These are phyloP conservation scores for Yponomeuta evonymella DNA, from an alignment of 2,888 invertebrate species.

Conservation along the genomic window DNA sequence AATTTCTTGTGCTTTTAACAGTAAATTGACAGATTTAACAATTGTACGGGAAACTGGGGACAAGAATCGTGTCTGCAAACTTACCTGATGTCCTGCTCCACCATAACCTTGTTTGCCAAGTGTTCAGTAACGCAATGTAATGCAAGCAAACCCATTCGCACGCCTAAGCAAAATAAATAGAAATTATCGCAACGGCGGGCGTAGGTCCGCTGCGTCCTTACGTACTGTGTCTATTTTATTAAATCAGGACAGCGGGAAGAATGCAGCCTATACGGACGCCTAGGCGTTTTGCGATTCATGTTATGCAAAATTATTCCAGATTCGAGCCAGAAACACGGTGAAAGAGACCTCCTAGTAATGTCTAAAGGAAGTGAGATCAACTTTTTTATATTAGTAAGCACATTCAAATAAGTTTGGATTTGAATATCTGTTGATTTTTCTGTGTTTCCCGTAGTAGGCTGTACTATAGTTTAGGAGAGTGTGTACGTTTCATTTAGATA, in stretches of 20 bases:
- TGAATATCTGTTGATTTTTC: background rate
- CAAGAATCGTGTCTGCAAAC: too few species aligned
- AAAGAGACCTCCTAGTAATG: slow-evolving; percentile 24
- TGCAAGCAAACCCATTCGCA: slow-evolving; percentile 7
- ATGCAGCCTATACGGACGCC: slow-evolving; percentile 46
- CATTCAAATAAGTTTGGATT: background rate
- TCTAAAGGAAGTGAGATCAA: slow-evolving; percentile 15
- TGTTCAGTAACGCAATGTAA: slow-evolving; percentile 4
- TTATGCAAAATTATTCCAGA: slow-evolving; percentile 66
- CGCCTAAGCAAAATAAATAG: slow-evolving; percentile 29
- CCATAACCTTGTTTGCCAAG: too few species aligned
- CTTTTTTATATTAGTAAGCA: slow-evolving; percentile 42
- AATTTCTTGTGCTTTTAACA: too few species aligned
- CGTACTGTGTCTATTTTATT: slow-evolving; percentile 59
- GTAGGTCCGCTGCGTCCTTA: slow-evolving; percentile 33
- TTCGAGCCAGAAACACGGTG: slow-evolving; percentile 51
- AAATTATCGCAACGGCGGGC: slow-evolving; percentile 26
- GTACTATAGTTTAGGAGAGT: too few species aligned
- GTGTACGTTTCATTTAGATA: too few species aligned
- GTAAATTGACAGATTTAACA: too few species aligned
- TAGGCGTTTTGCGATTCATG: slow-evolving; percentile 58
- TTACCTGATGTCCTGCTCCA: too few species aligned
- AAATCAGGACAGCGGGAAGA: slow-evolving; percentile 54
- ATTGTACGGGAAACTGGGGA: too few species aligned
- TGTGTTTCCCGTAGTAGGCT: too few species aligned